Evolutionary conservation across 2,797 vertebrate genomes (phyloP), one percentile per base, ranked within the genome.

Genomic region (Enteromius viviparus): DNA sequence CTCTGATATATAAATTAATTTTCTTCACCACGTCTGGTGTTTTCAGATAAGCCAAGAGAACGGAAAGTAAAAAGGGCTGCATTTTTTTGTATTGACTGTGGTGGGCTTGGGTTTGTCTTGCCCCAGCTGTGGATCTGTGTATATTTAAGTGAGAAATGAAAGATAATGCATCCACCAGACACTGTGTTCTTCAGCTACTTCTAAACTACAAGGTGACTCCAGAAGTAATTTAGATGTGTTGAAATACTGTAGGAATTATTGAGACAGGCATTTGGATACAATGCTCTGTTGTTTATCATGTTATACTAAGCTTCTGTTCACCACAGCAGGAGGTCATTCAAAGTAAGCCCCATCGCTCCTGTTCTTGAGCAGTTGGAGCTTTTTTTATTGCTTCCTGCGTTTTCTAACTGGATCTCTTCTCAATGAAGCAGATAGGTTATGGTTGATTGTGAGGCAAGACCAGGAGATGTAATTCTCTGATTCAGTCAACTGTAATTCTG

Each of bases 1-100:
- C 55, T 45, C 68, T 62, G n/a, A 53, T 72, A 86, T 84, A 82
- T 81, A 62, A 78, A 89, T 87, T 10, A 11, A 89, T 88, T 87
- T 88, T 19, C 12, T 70, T 42, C 42, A 49, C 62, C 69, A 66
- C 70, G 78, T 85, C 64, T 87, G 89, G 85, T 83, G 85, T 78
- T 85, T 51, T 42, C 47, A 40, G 55, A 60, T 71, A 42, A 65
- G 21, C 17, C 26, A 17, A 9, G 34, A 65, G 15, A 37, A 78
- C 19, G 77, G 51, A 82, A 58, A 75, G 66, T 42, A 71, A 34
- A 72, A 37, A 32, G 58, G 8, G 37, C 68, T 68, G 55, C 3
- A 14, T 74, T 81, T 64, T 29, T 55, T 26, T 10, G 17, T 62
- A 14, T 77, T 47, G 53, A 62, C 19, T 80, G 74, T 1, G 55